phyloP scores from a whole-genome alignment of 64 coral and sea anemone genomes.

The Montipora efflorescens region DNA sequence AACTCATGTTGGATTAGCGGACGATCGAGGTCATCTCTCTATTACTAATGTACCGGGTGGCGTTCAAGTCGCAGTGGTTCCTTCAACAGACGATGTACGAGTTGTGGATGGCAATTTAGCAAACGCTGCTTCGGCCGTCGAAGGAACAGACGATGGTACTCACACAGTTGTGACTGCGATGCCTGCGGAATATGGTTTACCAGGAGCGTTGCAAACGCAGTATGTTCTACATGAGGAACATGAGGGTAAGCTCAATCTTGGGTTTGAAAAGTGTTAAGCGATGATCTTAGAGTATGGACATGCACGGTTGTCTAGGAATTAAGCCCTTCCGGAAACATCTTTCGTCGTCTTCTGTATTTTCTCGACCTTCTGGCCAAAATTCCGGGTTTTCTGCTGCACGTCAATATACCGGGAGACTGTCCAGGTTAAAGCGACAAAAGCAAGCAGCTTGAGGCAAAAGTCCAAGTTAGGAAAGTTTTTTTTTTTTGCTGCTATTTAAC shows the following conservation, averaged over 20 bases:
- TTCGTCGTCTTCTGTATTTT: too few relatives aligned
- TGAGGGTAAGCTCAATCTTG: constrained; percentile 68
- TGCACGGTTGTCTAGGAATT: too few relatives aligned
- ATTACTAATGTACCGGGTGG: constrained; percentile 76
- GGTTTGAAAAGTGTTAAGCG: neutral
- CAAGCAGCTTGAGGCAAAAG: too few relatives aligned
- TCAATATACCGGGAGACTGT: too few relatives aligned
- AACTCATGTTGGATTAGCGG: constrained; percentile 73
- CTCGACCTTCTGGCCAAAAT: too few relatives aligned
- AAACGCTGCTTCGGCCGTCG: constrained; percentile 56
- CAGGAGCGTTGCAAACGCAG: constrained; percentile 44
- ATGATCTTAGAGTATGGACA: too few relatives aligned
- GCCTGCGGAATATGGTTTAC: constrained; percentile 74
- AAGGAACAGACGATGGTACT: constrained; percentile 71
- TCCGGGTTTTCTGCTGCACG: too few relatives aligned
- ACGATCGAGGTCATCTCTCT: constrained; percentile 77
- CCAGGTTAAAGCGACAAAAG: too few relatives aligned
- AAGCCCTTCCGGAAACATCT: too few relatives aligned
- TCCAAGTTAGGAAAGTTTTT: too few relatives aligned
- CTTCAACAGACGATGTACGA: constrained; percentile 75
- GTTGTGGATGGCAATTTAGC: constrained; percentile 66
- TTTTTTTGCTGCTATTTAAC: too few relatives aligned
- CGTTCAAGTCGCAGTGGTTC: constrained; percentile 89
- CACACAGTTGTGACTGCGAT: constrained; percentile 80
- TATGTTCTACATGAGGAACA: constrained; percentile 85